Base-by-base conservation (phyloP, 2,113 vertebrate species). In the Pedetes capensis region DNA sequence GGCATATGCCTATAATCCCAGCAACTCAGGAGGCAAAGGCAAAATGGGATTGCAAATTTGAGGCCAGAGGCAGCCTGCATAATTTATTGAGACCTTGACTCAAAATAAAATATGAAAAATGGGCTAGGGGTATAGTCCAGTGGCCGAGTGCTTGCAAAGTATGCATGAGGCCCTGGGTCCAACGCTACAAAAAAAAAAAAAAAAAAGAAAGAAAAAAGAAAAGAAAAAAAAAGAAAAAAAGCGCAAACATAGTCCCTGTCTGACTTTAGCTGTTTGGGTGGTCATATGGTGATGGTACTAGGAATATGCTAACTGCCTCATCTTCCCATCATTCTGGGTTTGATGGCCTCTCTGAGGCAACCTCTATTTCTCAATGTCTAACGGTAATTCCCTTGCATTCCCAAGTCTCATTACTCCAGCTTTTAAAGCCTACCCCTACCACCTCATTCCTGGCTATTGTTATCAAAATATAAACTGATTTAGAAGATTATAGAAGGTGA, bases 381-480 rank as follows among this genome's bases (percentile, higher is more conserved):
- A 7, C 49, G 39, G 44, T 37, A 69, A 47, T 53, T 17, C 14
- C 12, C 64, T 63, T 16, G 12, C 64, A 64, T 82, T 17, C 69
- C 39, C 20, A 61, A 69, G 29, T 83, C 51, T 69, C 51, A 49
- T 53, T 83, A 49, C 51, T 49, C 37, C 22, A 68, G 51, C 59
- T 75, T 74, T 89, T 88, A 76, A 83, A 78, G 23, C 81, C n/a
- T 57, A 8, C n/a, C 32, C 27, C 22, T 75, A 69, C 34, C 49
- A 89, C 39, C 71, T 34, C 53, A 25, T 74, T 89, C 51, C 57
- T 79, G 47, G 71, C 25, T 83, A 39, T 18, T n/a, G n/a, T n/a
- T 89, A 72, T 42, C 51, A 91, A 89, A 90, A 82, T 82, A 6
- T 82, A 76, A 93, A 68, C 25, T 81, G 20, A 85, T 39, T 66